Evolutionary conservation across 2,797 vertebrate genomes (phyloP), one percentile per base, ranked within the genome.

Genomic region (Triplophysa yarkandensis): DNA sequence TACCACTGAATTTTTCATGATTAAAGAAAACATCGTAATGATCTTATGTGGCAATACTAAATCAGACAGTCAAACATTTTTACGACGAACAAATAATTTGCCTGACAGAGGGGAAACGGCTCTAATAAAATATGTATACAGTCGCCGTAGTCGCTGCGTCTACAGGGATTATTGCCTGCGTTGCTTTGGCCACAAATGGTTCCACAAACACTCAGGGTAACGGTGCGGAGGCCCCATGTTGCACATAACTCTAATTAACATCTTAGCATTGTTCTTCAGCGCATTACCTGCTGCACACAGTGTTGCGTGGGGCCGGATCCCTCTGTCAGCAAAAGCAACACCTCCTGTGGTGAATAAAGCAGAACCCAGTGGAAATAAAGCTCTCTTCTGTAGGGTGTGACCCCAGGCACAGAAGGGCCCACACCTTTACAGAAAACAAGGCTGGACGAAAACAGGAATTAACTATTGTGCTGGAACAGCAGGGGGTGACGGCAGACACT

Each of bases 231-330:
- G 55, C 73, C 78, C 78, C 73, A 21, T 65, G 78, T 70, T 72
- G 76, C 76, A 78, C 78, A 74, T 78, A 80, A 74, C 78, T 80
- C 81, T 77, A 83, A 83, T 83, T 83, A 83, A 83, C 78, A 80
- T 77, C 78, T 68, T 70, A 58, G 80, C 74, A 55, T 77, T 79
- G 76, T 80, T 80, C 79, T 76, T 52, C 70, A 64, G 74, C 65
- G 62, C 76, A 70, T 81, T 79, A 78, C 75, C 76, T 72, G 77
- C 68, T 75, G 63, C 50, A 71, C 11, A 17, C 66, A 63, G 77
- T 78, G 73, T 73, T 73, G 78, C 62, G 70, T 65, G 72, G 27
- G 58, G 81, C 70, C 65, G 55, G 76, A 79, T 77, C 52, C 69
- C 71, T 69, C 13, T 19, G 78, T 78, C 73, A 81, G 80, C 76